Conservation (phyloP, 2,797 vertebrate species). For the Crocidura indochinensis region DNA sequence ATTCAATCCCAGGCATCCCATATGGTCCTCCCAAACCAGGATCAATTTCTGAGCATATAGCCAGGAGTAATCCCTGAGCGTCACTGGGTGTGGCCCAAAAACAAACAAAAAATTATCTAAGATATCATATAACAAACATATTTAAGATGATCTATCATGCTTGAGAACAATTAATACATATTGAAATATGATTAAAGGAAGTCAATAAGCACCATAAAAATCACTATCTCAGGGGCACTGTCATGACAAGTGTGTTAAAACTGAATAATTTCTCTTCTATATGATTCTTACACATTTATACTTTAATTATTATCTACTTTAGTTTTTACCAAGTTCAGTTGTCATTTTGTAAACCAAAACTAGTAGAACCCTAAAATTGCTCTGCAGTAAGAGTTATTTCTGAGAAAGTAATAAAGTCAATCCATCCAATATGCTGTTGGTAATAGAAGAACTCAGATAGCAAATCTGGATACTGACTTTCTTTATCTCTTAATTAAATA, state of each 20-base stretch:
- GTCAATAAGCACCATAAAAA: not conserved
- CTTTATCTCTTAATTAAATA: constrained; percentile 13
- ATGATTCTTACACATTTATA: not conserved
- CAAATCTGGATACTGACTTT: constrained; percentile 25
- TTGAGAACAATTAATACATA: not conserved
- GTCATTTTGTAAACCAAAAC: not conserved
- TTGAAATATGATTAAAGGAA: not conserved
- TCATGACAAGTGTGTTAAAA: constrained; percentile 12
- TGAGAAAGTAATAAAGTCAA: not conserved
- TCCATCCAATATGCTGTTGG: not conserved
- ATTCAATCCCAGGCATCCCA: no score
- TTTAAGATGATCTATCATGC: not conserved
- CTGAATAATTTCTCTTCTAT: constrained; percentile 7
- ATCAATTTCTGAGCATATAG: no score
- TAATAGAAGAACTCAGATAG: constrained; percentile 7
- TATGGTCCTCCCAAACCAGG: no score
- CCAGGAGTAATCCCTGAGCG: no score
- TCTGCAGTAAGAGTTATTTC: not conserved
- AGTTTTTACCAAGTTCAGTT: not conserved
- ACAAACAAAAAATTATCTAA: constrained; percentile 26
- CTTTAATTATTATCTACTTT: constrained; percentile 2
- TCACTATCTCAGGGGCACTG: not conserved
- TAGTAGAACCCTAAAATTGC: not conserved
- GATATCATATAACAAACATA: not conserved
- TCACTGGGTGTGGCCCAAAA: no score